Conservation (phyloP, 2,113 vertebrate species). For the Oreocharis arfaki region DNA sequence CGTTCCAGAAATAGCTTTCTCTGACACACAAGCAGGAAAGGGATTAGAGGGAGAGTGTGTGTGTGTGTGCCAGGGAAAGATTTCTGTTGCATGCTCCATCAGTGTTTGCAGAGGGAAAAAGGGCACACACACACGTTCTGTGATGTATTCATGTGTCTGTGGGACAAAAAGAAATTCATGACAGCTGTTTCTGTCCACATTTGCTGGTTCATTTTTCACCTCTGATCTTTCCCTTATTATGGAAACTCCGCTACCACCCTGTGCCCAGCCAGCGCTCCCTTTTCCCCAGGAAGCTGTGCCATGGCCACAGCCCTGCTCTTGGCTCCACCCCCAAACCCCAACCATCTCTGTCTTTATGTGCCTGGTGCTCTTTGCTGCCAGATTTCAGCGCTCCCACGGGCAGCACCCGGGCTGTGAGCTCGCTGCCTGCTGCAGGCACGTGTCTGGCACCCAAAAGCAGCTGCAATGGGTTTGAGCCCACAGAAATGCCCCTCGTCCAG, state of each 20-base stretch:
- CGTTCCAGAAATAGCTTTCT: constrained; percentile 73
- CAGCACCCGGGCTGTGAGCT: neutral
- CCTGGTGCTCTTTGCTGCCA: neutral
- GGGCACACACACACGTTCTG: neutral
- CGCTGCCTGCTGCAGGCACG: neutral
- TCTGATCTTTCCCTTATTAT: neutral
- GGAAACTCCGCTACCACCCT: neutral
- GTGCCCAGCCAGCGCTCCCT: neutral
- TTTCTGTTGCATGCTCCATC: neutral
- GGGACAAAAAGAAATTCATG: neutral
- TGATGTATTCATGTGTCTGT: neutral
- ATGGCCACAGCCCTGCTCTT: neutral
- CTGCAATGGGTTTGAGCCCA: neutral
- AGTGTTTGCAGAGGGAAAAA: neutral
- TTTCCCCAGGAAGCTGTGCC: neutral
- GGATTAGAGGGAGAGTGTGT: neutral
- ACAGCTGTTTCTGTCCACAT: neutral
- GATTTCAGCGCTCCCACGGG: neutral
- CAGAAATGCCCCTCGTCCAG: neutral
- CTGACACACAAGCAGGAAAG: constrained; percentile 58
- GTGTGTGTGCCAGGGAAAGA: neutral
- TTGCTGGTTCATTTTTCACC: neutral
- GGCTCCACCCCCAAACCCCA: neutral
- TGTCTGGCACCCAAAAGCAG: neutral
- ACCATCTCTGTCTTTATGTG: neutral